Evolutionary conservation across 2,888 invertebrate species (phyloP), one percentile per base, ranked within the genome.

Genomic region (Melieria crassipennis): DNA sequence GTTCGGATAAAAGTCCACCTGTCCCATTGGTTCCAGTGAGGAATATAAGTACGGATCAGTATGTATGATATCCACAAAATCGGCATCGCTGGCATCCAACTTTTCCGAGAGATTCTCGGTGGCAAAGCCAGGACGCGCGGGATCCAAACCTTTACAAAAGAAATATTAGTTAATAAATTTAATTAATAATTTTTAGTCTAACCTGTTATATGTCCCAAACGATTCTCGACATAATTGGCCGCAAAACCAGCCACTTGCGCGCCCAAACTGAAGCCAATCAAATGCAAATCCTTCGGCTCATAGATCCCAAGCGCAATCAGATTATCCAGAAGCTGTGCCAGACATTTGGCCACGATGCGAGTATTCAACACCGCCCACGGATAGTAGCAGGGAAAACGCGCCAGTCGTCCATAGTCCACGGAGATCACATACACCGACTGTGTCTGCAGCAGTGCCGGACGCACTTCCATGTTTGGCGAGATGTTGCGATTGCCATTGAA

Each of bases 251-350:
- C 89, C 0, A 88, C 86, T 74, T 92, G 92, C 0, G 88, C 91
- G 0, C 92, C 92, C 42, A 92, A 87, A 77, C 91, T 91, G 79
- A 91, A 91, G 0, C 91, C 91, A 67, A 92, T 89, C 3, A 91
- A 79, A 78, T 92, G 92, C 66, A 91, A 87, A 46, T 82, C 82
- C 1, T 86, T 75, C 0, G 89, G 78, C 0, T 80, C 69, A 70
- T 90, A 88, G 0, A 85, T 79, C 60, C 86, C 81, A 0, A 83
- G 78, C 0, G 74, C 74, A 3, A 91, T 87, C 10, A 92, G 81
- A 7, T 81, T 79, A 69, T 90, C 89, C 0, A 92, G 86, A 1
- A 92, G 79, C 75, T 90, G 88, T 0, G 90, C 91, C 0, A 88
- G 85, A 75, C 92, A 92, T 79, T 87, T 88, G 3, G 90, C 90